phyloP scores from a whole-genome alignment of 1,140 invertebrate species.

The Drosophila pandora region DNA sequence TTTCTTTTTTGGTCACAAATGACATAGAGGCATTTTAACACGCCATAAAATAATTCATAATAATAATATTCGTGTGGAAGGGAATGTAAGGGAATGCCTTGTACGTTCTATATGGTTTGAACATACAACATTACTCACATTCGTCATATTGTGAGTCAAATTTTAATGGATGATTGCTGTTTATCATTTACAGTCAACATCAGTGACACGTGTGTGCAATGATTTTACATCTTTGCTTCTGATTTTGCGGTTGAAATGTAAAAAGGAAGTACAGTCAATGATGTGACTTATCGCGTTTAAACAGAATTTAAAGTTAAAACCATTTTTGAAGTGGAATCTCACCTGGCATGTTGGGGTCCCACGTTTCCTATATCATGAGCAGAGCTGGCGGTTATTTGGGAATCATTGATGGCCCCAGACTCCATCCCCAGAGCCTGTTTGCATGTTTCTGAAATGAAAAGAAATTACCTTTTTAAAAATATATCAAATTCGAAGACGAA shows the following conservation, averaged over 20 bases:
- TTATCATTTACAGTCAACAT: slow-evolving; percentile 59
- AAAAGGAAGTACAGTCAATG: slow-evolving; percentile 2
- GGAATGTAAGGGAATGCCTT: slow-evolving; percentile 40
- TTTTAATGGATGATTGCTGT: slow-evolving; percentile 69
- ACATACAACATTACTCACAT: slow-evolving; percentile 6
- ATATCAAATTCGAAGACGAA: slow-evolving; percentile 17
- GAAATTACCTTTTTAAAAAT: slow-evolving; percentile 18
- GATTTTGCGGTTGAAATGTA: background rate
- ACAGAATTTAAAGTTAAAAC: background rate
- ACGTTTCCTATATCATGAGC: slow-evolving; percentile 95
- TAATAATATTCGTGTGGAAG: slow-evolving; percentile 49
- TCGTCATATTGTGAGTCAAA: slow-evolving; percentile 54
- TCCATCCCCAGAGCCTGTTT: slow-evolving; percentile 94
- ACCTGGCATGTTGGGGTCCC: slow-evolving; percentile 96
- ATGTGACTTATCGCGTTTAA: background rate
- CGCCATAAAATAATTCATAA: slow-evolving; percentile 80
- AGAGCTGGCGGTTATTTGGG: slow-evolving; percentile 93
- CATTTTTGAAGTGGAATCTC: slow-evolving; percentile 71
- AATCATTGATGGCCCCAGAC: slow-evolving; percentile 93
- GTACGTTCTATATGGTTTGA: background rate
- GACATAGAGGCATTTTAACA: slow-evolving; percentile 80
- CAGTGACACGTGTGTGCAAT: slow-evolving; percentile 39
- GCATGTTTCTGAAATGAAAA: slow-evolving; percentile 89
- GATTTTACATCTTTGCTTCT: slow-evolving; percentile 1
- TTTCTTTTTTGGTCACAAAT: slow-evolving; percentile 43